These are phyloP conservation scores for Glyptemys insculpta DNA, from an alignment of 2,797 vertebrate genomes.

Conservation along the genomic window DNA sequence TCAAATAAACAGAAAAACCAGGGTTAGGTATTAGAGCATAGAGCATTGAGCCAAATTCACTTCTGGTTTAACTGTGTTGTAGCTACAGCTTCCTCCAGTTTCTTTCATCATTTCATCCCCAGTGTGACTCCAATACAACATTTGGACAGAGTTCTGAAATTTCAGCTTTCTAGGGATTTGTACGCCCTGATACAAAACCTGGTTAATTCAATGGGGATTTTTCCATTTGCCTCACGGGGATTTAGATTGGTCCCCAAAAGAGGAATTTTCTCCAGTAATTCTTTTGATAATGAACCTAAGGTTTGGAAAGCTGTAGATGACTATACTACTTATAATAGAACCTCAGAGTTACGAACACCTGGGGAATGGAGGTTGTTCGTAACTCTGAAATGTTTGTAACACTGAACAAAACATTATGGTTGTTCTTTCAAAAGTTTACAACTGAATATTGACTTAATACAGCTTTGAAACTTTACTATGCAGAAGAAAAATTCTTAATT, in stretches of 20 bases:
- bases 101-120: not conserved
- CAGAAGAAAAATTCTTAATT: too few relatives aligned
- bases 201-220: not conserved
- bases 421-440: too few relatives aligned
- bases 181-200: not conserved
- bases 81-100: not conserved
- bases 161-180: not conserved
- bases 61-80: not conserved
- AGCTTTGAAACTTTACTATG: too few relatives aligned
- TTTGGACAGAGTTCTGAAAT: not conserved
- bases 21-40: not conserved
- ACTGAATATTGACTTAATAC: too few relatives aligned
- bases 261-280: not conserved
- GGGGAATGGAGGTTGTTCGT: too few relatives aligned
- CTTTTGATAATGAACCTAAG: not conserved
- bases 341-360: too few relatives aligned
- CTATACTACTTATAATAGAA: not conserved
- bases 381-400: too few relatives aligned
- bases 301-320: not conserved
- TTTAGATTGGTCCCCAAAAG: not conserved
- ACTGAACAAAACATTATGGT: too few relatives aligned
- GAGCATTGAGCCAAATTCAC: not conserved
- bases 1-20: not conserved
- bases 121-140: not conserved
- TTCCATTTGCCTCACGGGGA: not conserved